A percentile compares a stretch with the other conserved stretches of the same genome.
These are phyloP conservation scores for Microplitis demolitor DNA, from an alignment of 1,140 invertebrate genomes.

Conservation along the genomic window DNA sequence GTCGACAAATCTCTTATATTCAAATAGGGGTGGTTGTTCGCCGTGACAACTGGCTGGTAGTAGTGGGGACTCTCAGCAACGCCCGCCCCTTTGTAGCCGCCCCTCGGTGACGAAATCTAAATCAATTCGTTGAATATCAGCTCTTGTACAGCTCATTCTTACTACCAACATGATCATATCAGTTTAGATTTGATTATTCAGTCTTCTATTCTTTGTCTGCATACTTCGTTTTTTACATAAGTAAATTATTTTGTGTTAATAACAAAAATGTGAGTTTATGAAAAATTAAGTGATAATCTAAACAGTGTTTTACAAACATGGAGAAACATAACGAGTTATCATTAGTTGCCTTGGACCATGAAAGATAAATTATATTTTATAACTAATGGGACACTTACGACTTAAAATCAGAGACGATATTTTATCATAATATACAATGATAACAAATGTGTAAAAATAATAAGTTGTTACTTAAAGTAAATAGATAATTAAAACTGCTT, in stretches of 20 bases:
- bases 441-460: too few species aligned
- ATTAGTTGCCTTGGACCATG: too few species aligned
- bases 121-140: slow-evolving; percentile 6
- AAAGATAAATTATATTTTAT: too few species aligned
- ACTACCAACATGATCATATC: neutral
- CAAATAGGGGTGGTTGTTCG: slow-evolving; percentile 1
- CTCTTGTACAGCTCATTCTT: slow-evolving; percentile 4
- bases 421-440: too few species aligned
- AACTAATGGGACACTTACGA: too few species aligned
- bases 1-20: slow-evolving; percentile 5
- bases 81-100: slow-evolving; percentile 14
- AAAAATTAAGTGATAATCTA: neutral
- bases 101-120: neutral
- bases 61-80: neutral
- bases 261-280: neutral
- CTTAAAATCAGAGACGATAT: too few species aligned
- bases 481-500: too few species aligned
- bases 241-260: neutral
- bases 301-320: neutral
- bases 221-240: neutral
- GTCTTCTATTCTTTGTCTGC: neutral
- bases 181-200: neutral
- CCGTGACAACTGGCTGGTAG: neutral
- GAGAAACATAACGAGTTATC: neutral
- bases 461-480: too few species aligned